A percentile compares a stretch with the other conserved stretches of the same genome.
Conservation (phyloP, 2,888 invertebrate genomes). For the Ypsolopha sequella region DNA sequence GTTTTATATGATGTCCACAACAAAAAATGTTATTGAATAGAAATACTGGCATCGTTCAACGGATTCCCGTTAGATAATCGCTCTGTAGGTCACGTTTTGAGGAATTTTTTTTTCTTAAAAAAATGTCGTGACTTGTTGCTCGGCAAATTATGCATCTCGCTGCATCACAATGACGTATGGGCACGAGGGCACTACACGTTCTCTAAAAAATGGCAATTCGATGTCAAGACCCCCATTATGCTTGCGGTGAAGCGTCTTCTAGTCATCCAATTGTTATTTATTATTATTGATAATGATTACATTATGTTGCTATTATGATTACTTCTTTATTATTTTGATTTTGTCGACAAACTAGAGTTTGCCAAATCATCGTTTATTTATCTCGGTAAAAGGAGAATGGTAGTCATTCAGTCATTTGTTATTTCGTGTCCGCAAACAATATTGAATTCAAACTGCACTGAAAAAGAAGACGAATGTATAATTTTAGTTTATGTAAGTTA, state of each 20-base stretch:
- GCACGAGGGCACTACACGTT: conserved; percentile 39
- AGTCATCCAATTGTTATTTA: conserved; percentile 23
- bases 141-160: conserved; percentile 64
- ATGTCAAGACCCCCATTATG: conserved; percentile 45
- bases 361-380: too few relatives aligned
- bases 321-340: conserved; percentile 4
- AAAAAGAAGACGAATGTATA: too few relatives aligned
- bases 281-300: conserved; percentile 17
- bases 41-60: conserved; percentile 30
- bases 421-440: too few relatives aligned
- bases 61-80: conserved; percentile 53
- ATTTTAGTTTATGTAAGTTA: conserved; percentile 10
- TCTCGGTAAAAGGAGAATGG: too few relatives aligned
- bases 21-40: conserved; percentile 52
- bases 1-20: conserved; percentile 48
- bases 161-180: conserved; percentile 53
- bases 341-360: too few relatives aligned
- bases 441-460: too few relatives aligned
- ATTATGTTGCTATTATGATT: conserved; percentile 7
- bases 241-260: conserved; percentile 38
- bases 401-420: too few relatives aligned
- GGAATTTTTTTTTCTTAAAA: conserved; percentile 35
- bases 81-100: conserved; percentile 61
- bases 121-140: conserved; percentile 53
- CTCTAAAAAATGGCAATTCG: conserved; percentile 35